Percentiles rank a stretch among this genome's conserved stretches.
These are phyloP conservation scores for Lithodes maja DNA, from an alignment of 2,888 invertebrate genomes.

Conservation along the genomic window DNA sequence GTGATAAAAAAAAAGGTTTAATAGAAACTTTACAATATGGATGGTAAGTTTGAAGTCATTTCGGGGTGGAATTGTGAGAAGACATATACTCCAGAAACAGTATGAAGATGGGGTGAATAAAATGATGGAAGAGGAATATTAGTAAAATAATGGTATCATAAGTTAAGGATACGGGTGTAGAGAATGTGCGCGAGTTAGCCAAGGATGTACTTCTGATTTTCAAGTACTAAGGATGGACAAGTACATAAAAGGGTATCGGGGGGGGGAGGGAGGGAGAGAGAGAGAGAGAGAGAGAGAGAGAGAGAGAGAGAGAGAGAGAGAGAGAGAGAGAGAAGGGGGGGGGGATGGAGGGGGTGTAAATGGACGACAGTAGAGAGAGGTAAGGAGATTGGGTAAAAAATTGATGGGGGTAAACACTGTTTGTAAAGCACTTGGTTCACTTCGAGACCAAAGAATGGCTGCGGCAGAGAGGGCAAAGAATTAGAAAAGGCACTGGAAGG, in stretches of 20 bases:
- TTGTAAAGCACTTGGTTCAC: background rate
- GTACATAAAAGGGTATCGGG: background rate
- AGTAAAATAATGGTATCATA: no score
- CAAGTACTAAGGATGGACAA: background rate
- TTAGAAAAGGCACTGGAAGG: no score
- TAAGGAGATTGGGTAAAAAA: background rate
- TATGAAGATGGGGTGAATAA: background rate
- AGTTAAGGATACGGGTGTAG: no score
- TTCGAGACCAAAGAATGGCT: no score
- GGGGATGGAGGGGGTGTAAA: background rate
- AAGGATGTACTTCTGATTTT: no score
- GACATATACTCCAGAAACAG: background rate
- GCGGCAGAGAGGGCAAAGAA: no score
- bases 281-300: no score
- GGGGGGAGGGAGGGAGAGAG: background rate
- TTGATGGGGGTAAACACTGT: background rate
- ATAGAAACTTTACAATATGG: no score
- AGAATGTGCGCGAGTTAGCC: no score
- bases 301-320: background rate
- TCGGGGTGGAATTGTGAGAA: background rate
- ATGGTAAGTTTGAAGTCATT: background rate
- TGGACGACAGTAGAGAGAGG: background rate
- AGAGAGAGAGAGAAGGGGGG: constrained; percentile 2
- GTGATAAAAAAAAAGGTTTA: no score
- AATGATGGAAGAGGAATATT: no score